Evolutionary conservation across 1,140 invertebrate species (phyloP), one percentile per base, ranked within the genome.

Genomic region (Diorhabda elongata): DNA sequence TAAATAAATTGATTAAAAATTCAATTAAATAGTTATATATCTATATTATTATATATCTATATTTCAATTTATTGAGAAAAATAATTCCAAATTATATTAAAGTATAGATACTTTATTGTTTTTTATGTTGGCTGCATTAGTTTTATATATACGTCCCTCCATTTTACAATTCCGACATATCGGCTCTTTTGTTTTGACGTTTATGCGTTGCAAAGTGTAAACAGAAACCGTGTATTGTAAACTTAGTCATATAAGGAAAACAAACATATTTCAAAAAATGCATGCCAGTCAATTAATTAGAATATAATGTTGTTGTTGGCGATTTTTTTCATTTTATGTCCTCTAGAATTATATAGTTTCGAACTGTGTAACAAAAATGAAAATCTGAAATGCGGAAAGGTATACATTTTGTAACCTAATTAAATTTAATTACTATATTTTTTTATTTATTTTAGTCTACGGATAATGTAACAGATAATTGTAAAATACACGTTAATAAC

Each of bases 401-500:
- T 52, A 52, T 8, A 52, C 3, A 52, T n/a, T n/a, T 52, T 52
- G 47, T 52, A 52, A 52, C 47, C 47, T 52, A 52, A 6, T 52
- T 52, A 6, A 5, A 52, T 52, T 52, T 52, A 26, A 26, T 26
- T 26, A 52, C n/a, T 8, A 52, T 52, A 6, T n/a, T n/a, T 52
- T 52, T 52, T 42, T n/a, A 44, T 62, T 5, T n/a, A 4, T 62
- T 62, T 62, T 11, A 62, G 61, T n/a, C 8, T n/a, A 62, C 43
- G 9, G 7, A n/a, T n/a, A 62, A 62, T n/a, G 11, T 42, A 62
- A 62, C 42, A 43, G 44, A 58, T 58, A 43, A 42, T 9, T 65
- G 64, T 57, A 4, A 9, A 43, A 65, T 58, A 42, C n/a, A 57
- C 42, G 8, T 26, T 42, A 58, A 8, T 41, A 58, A 56, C 56